Percentiles rank a stretch among this genome's conserved stretches.
Conservation (phyloP, 1,140 invertebrate species). For the Ruditapes philippinarum region DNA sequence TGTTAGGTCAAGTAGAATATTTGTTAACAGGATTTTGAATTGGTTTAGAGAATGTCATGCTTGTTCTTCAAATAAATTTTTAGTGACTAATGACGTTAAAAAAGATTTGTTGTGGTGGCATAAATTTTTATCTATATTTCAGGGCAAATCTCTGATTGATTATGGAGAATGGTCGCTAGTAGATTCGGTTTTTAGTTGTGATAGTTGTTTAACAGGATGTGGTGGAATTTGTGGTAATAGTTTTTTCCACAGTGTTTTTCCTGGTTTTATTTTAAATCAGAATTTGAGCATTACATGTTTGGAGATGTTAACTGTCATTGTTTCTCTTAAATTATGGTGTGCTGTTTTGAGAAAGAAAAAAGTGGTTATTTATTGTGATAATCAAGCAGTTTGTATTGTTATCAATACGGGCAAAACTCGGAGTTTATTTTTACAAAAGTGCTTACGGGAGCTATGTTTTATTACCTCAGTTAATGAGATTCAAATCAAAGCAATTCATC, state of each 20-base stretch:
- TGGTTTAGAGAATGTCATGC: constrained; percentile 16
- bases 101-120: constrained; percentile 6
- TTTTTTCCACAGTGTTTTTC: constrained; percentile 9
- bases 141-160: neutral
- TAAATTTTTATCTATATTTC: neutral
- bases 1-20: neutral
- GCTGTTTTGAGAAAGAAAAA: neutral
- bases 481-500: constrained; percentile 28
- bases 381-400: constrained; percentile 9
- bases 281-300: constrained; percentile 41
- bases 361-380: constrained; percentile 20
- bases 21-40: constrained; percentile 10
- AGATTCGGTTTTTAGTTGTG: neutral
- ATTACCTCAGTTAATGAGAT: constrained; percentile 42
- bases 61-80: neutral
- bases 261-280: neutral
- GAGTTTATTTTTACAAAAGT: constrained; percentile 33
- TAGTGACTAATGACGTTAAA: neutral
- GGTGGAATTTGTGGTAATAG: neutral
- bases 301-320: constrained; percentile 27
- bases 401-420: constrained; percentile 19
- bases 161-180: neutral
- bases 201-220: neutral
- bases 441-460: constrained; percentile 32
- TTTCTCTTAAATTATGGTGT: constrained; percentile 48